Percentiles rank a stretch among this genome's conserved stretches.
These are phyloP conservation scores for Peromyscus melanophrys DNA, from an alignment of 2,797 vertebrate species.

Conservation along the genomic window DNA sequence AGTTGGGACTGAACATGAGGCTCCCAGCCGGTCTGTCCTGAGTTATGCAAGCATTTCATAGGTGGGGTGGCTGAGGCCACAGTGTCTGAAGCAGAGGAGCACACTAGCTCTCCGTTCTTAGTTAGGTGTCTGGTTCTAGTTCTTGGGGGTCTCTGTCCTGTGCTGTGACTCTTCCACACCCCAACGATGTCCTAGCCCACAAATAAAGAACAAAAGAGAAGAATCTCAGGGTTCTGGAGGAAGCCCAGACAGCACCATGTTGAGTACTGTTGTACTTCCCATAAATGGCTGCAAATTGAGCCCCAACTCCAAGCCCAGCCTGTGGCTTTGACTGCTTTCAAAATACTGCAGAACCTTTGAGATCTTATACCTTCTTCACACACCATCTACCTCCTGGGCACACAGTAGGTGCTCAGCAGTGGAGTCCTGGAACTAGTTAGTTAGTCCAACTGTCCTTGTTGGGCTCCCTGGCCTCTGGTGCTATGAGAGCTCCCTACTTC, in stretches of 20 bases:
- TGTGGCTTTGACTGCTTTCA: not conserved
- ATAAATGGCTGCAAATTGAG: not conserved
- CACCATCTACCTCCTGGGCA: fast-evolving
- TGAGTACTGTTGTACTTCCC: not conserved
- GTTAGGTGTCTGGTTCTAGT: not conserved
- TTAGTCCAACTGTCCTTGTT: not conserved
- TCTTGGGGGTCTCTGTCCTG: not conserved
- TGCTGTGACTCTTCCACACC: not conserved
- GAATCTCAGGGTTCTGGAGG: not conserved
- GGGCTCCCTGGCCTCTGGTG: fast-evolving
- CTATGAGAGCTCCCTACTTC: not conserved
- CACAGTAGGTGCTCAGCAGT: not conserved
- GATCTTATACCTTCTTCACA: not conserved
- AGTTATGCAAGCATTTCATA: not conserved
- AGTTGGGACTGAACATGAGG: not conserved
- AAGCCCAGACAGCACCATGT: not conserved
- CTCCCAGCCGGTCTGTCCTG: not conserved
- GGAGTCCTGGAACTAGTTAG: too few relatives aligned
- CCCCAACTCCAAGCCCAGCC: not conserved
- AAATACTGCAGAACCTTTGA: not conserved
- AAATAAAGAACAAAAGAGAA: not conserved
- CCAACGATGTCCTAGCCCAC: too few relatives aligned
- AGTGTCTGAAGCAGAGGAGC: not conserved
- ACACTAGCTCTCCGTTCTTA: not conserved
- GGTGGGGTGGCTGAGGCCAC: not conserved